phyloP scores from a whole-genome alignment of 2,797 vertebrate species.

The Sarcophilus harrisii region DNA sequence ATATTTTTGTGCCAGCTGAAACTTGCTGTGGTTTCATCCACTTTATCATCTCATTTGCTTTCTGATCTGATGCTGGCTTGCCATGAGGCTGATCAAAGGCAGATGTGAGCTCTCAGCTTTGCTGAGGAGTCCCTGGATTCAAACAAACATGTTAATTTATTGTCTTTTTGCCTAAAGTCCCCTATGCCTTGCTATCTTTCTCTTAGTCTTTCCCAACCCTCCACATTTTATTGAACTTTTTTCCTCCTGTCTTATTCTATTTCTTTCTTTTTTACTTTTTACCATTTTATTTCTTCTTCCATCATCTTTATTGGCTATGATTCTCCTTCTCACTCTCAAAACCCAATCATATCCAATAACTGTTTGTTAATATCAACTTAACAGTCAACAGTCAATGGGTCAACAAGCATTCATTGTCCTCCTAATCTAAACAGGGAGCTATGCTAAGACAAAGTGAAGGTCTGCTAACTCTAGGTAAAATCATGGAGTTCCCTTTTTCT shows the following conservation, averaged over 20 bases:
- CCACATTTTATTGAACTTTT: slow-evolving; percentile 57
- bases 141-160: slow-evolving; percentile 78
- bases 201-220: slow-evolving; percentile 46
- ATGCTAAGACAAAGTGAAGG: background rate
- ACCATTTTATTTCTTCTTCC: slow-evolving; percentile 21
- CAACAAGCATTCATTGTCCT: background rate
- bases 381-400: background rate
- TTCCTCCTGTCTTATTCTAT: background rate
- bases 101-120: slow-evolving; percentile 72
- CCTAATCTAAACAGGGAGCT: background rate
- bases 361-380: background rate
- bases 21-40: slow-evolving; percentile 69
- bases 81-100: slow-evolving; percentile 84
- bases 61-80: slow-evolving; percentile 83
- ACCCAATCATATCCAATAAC: background rate
- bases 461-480: background rate
- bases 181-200: slow-evolving; percentile 37
- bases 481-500: background rate
- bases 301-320: slow-evolving; percentile 30
- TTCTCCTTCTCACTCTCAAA: slow-evolving; percentile 1
- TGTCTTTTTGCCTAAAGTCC: slow-evolving; percentile 69
- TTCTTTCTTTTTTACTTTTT: slow-evolving; percentile 12
- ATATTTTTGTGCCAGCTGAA: slow-evolving; percentile 47
- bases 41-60: slow-evolving; percentile 85
- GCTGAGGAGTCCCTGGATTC: slow-evolving; percentile 71